These are phyloP conservation scores for Agrotis segetum DNA, from an alignment of 2,888 invertebrate genomes.

Conservation along the genomic window DNA sequence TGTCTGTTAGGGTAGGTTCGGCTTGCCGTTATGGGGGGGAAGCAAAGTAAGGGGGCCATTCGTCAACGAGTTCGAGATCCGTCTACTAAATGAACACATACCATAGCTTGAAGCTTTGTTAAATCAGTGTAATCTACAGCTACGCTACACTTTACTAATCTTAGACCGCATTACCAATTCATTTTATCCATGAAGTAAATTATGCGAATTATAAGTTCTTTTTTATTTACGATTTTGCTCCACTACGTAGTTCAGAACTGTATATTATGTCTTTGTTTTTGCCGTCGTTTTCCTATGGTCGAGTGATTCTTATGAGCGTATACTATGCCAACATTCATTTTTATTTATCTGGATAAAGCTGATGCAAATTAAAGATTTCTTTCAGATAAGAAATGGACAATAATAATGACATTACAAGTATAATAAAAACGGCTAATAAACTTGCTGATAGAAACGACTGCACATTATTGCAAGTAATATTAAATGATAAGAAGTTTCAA, in stretches of 20 bases:
- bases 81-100: not conserved
- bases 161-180: not conserved
- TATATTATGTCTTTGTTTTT: constrained; percentile 6
- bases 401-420: constrained; percentile 11
- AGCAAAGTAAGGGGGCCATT: constrained; percentile 10
- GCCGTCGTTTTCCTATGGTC: constrained; percentile 17
- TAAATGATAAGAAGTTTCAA: constrained; percentile 59
- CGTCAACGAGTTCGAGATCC: constrained; percentile 1
- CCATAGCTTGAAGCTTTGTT: not conserved
- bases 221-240: constrained; percentile 15
- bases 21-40: constrained; percentile 13
- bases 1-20: constrained; percentile 16
- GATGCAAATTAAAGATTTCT: not conserved
- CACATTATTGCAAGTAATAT: constrained; percentile 43
- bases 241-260: not conserved
- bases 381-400: constrained; percentile 6
- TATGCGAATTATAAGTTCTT: constrained; percentile 17
- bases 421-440: constrained; percentile 6
- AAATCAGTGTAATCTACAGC: not conserved
- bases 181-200: constrained; percentile 11
- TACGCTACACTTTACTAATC: not conserved
- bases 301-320: constrained; percentile 7
- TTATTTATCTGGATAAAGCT: constrained; percentile 21
- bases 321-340: not conserved
- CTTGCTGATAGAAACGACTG: constrained; percentile 28